Base-by-base conservation (phyloP, 2,113 vertebrate genomes). In the Lepisosteus osseus region DNA sequence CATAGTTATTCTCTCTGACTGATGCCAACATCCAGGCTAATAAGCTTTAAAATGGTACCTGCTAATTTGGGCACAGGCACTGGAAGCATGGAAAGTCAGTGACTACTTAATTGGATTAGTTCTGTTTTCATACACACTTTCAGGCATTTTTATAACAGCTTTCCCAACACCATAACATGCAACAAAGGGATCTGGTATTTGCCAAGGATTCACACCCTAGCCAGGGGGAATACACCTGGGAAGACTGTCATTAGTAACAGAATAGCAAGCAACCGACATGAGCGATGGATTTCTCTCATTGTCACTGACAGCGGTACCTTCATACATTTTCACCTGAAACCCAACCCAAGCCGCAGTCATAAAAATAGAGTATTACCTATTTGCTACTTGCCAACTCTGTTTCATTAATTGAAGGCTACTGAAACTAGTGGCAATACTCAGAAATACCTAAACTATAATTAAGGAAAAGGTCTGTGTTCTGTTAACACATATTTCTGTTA, bases 211-310 rank as follows among this genome's bases (percentile, higher is more conserved):
- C 89, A 82, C 78, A 4, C 87, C 86, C 88, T 89, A 83, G 86
- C 94, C 91, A 70, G 77, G 81, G 86, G 90, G 84, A 56, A 88
- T 84, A 62, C 92, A 94, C 92, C 94, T 95, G 94, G 90, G 75
- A 78, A 79, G 73, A 77, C 77, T 77, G 15, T 68, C 54, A 79
- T 73, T 57, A 74, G 78, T 81, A 72, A 61, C 72, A 80, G 74
- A 83, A 79, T 73, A 78, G 74, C 81, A 86, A 79, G 78, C 82
- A 87, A 82, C 78, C 83, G 85, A 84, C 77, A 86, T 65, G 59
- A 83, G 0, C 66, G 67, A 73, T 66, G 68, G 44, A 74, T 70
- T 78, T 61, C 67, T 77, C 79, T 67, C 66, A 69, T 78, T 66
- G 84, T 85, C 85, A 85, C 85, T 83, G 67, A 6, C 4, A n/a